Base-by-base conservation (phyloP, 2,888 invertebrate species). In the Bellardia pandia region DNA sequence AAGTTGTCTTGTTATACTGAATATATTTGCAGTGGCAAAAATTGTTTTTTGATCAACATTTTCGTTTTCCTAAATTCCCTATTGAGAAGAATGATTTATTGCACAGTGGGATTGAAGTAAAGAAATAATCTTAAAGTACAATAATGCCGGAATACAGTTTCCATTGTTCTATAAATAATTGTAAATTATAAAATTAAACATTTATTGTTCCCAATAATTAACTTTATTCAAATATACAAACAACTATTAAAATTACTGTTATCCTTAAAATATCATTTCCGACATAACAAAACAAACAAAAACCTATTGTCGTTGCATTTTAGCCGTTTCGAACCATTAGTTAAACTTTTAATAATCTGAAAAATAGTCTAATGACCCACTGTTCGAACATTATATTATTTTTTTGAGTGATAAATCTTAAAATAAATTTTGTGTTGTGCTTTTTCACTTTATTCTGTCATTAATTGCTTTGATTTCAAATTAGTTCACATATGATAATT, bases 391-490 rank as follows among this genome's bases (percentile, higher is more conserved):
- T 51, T n/a, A 14, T 51, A 51, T n/a, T 53, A 6, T 23, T 23
- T 62, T 58, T 71, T 66, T 9, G 5, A 51, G 37, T 79, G 33
- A 53, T 68, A 68, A 79, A 79, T 79, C 16, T 40, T 56, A 45
- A 48, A 64, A 71, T 33, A 53, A 78, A 71, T 71, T 71, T 62
- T 40, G 23, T 48, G 30, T 40, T 62, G 8, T 45, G 11, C 16
- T n/a, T 68, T 42, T 74, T 68, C 48, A 60, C 5, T 72, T 51
- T 11, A 51, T 78, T 78, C 78, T 89, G 88, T 86, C 88, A 83
- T 81, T 69, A 68, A 60, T 82, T 89, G 87, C 88, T 90, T 88
- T 89, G 87, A 90, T 89, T 89, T 89, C 48, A 81, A 90, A 89
- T 90, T 89, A 89, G 89, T 79, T 83, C 8, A 33, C 14, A 88